phyloP scores from a whole-genome alignment of 2,888 invertebrate species.

The Atethmia centrago region DNA sequence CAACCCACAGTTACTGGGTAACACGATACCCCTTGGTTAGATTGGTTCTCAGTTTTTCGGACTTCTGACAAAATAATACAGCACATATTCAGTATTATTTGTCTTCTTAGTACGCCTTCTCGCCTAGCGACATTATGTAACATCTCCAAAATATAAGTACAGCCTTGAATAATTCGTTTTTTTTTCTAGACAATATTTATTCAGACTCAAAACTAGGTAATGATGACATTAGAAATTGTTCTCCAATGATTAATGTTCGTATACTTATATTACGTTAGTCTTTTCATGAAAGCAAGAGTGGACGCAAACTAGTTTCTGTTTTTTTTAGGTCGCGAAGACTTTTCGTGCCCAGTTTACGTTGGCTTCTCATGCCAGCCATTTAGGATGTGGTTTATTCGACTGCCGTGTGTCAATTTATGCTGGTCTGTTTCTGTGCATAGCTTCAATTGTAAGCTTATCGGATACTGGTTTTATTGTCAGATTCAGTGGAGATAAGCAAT shows the following conservation, averaged over 20 bases:
- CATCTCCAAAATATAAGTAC: neutral
- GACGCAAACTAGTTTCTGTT: slow-evolving; percentile 21
- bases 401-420: neutral
- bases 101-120: neutral
- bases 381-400: neutral
- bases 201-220: slow-evolving; percentile 31
- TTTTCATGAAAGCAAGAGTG: slow-evolving; percentile 39
- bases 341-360: neutral
- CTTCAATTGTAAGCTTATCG: slow-evolving; percentile 27
- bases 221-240: slow-evolving; percentile 45
- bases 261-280: slow-evolving; percentile 15
- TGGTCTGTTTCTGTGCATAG: neutral
- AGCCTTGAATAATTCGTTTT: slow-evolving; percentile 24
- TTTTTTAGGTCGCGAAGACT: slow-evolving; percentile 21
- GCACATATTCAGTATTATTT: neutral
- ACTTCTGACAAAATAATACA: neutral
- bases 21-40: neutral
- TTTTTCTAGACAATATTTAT: slow-evolving; percentile 38
- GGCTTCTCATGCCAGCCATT: neutral
- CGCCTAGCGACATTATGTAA: neutral
- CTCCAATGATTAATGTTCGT: slow-evolving; percentile 28
- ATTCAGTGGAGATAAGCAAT: slow-evolving; percentile 22
- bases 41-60: neutral
- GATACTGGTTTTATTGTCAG: slow-evolving; percentile 34
- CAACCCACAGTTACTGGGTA: neutral